These are phyloP conservation scores for Nasonia longicornis DNA, from an alignment of 1,140 invertebrate species.

Conservation along the genomic window DNA sequence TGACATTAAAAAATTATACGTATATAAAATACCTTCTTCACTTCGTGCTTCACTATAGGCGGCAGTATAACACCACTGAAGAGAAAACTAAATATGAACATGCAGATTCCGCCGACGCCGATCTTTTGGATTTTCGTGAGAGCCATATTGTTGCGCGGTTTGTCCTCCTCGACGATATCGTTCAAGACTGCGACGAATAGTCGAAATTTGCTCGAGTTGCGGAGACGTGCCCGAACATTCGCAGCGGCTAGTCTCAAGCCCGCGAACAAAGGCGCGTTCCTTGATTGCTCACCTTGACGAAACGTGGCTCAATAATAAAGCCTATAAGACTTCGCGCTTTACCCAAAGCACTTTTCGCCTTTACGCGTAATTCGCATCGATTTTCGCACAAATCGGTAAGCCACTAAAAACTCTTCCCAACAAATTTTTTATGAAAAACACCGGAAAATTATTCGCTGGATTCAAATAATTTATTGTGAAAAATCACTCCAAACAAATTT, in stretches of 20 bases:
- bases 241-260: slow-evolving; percentile 11
- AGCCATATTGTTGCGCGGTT: background rate
- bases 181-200: slow-evolving; percentile 8
- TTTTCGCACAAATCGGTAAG: background rate
- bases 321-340: background rate
- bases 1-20: too few relatives aligned
- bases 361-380: background rate
- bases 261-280: background rate
- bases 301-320: background rate
- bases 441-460: too few relatives aligned
- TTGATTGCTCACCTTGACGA: background rate
- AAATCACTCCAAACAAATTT: too few relatives aligned
- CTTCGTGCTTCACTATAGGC: background rate
- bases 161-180: slow-evolving; percentile 27
- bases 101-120: slow-evolving; percentile 61
- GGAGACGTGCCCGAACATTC: background rate
- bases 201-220: slow-evolving; percentile 14
- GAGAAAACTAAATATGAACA: slow-evolving; percentile 72
- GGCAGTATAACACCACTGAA: slow-evolving; percentile 77
- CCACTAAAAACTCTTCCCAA: too few relatives aligned
- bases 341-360: background rate
- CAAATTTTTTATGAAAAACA: too few relatives aligned
- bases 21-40: background rate
- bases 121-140: slow-evolving; percentile 47
- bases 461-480: too few relatives aligned